A percentile compares a stretch with the other conserved stretches of the same genome.
Conservation (phyloP, 2,797 vertebrate species). For the Monodelphis domestica region DNA sequence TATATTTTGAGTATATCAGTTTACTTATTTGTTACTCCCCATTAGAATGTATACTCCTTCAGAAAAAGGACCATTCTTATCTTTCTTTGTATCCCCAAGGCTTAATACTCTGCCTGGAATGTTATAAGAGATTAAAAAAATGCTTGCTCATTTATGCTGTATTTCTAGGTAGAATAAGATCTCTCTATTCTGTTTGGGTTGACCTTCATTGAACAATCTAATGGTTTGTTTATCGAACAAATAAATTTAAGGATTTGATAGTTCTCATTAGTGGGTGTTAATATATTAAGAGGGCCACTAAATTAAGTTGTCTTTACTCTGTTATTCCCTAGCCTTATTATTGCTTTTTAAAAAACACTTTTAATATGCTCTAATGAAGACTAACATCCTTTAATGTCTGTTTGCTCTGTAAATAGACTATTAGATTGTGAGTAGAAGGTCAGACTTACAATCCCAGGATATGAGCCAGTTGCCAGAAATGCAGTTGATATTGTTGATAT, state of each 20-base stretch:
- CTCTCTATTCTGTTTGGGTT: not conserved
- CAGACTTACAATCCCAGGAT: not conserved
- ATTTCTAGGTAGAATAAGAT: not conserved
- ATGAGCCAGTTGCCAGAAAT: not conserved
- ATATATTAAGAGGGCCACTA: not conserved
- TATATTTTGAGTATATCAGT: not conserved
- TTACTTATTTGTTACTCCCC: not conserved
- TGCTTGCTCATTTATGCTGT: not conserved
- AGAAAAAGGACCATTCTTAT: not conserved
- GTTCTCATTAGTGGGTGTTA: not conserved
- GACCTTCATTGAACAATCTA: not conserved
- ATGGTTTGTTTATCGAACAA: not conserved
- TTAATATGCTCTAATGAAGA: not conserved
- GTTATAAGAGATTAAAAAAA: not conserved
- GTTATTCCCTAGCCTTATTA: not conserved
- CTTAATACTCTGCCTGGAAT: not conserved
- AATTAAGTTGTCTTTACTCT: slow-evolving; percentile 1
- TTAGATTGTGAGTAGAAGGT: not conserved
- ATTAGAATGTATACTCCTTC: not conserved
- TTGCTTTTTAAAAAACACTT: not conserved
- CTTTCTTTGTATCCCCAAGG: not conserved
- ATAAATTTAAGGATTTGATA: not conserved
- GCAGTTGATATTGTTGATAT: not conserved
- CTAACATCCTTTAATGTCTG: not conserved
- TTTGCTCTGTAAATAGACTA: not conserved